A percentile compares a stretch with the other conserved stretches of the same genome.
Evolutionary conservation across 2,888 invertebrate genomes (phyloP).

Genomic region (Bembecia ichneumoniformis): DNA sequence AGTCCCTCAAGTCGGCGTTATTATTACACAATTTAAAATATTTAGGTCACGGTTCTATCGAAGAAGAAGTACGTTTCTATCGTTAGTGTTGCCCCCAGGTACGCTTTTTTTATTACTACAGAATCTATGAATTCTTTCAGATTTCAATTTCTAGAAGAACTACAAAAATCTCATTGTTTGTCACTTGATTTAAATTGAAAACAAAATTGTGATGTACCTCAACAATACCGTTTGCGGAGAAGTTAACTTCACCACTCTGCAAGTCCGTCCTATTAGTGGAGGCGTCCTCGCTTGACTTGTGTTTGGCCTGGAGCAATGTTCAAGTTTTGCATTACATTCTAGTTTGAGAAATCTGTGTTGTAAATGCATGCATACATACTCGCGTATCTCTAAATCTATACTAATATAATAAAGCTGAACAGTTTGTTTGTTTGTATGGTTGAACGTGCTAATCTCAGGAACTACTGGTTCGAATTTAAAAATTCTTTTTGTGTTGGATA

Average conservation of each 20-base stretch:
- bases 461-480: too few relatives aligned
- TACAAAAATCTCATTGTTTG: not conserved
- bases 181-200: slow-evolving; percentile 25
- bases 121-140: not conserved
- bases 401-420: too few relatives aligned
- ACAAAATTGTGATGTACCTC: slow-evolving; percentile 26
- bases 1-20: slow-evolving; percentile 29
- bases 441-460: too few relatives aligned
- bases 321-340: slow-evolving; percentile 54
- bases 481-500: too few relatives aligned
- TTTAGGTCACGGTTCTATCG: slow-evolving; percentile 5
- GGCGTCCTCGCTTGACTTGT: slow-evolving; percentile 45
- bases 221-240: not conserved
- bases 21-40: slow-evolving; percentile 6
- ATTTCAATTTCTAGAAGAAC: not conserved
- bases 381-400: too few relatives aligned
- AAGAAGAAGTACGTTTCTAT: not conserved
- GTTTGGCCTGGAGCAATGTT: slow-evolving; percentile 40
- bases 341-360: slow-evolving; percentile 56
- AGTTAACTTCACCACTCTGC: not conserved
- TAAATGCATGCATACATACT: slow-evolving; percentile 37
- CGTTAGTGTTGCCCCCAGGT: not conserved
- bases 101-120: not conserved
- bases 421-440: too few relatives aligned
- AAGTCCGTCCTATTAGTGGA: slow-evolving; percentile 29